These are phyloP conservation scores for Antennarius striatus DNA, from an alignment of 2,113 vertebrate species.

Conservation along the genomic window DNA sequence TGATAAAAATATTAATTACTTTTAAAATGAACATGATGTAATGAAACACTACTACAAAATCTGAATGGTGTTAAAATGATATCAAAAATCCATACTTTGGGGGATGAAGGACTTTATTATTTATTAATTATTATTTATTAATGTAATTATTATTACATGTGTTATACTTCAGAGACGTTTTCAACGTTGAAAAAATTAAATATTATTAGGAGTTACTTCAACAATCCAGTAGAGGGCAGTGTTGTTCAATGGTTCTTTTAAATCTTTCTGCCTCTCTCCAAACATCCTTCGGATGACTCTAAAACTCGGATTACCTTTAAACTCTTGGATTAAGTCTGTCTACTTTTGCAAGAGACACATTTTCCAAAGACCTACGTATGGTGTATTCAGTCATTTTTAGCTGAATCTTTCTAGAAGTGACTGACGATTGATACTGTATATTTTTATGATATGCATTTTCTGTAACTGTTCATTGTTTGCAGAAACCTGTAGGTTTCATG, in stretches of 20 bases:
- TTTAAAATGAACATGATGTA: too few relatives aligned
- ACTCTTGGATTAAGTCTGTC: slow-evolving; percentile 15
- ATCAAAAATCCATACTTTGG: too few relatives aligned
- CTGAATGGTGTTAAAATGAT: too few relatives aligned
- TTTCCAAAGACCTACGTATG: slow-evolving; percentile 1
- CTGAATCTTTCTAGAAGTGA: neutral
- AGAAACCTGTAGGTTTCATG: neutral
- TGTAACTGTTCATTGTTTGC: neutral
- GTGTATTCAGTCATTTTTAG: slow-evolving; percentile 14
- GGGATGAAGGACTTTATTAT: too few relatives aligned
- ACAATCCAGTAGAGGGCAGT: slow-evolving; percentile 53
- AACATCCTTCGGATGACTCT: neutral
- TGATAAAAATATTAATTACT: too few relatives aligned
- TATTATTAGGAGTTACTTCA: neutral
- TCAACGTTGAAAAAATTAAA: neutral
- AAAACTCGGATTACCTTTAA: neutral
- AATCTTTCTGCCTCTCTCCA: neutral
- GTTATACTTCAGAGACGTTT: too few relatives aligned
- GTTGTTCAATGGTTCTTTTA: slow-evolving; percentile 27
- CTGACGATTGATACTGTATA: neutral
- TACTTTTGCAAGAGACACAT: neutral
- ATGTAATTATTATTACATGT: too few relatives aligned
- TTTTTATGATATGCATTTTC: slow-evolving; percentile 9
- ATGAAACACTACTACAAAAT: too few relatives aligned
- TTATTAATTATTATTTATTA: too few relatives aligned